Evolutionary conservation across 2,113 vertebrate species (phyloP).

Genomic region (Alosa alosa): DNA sequence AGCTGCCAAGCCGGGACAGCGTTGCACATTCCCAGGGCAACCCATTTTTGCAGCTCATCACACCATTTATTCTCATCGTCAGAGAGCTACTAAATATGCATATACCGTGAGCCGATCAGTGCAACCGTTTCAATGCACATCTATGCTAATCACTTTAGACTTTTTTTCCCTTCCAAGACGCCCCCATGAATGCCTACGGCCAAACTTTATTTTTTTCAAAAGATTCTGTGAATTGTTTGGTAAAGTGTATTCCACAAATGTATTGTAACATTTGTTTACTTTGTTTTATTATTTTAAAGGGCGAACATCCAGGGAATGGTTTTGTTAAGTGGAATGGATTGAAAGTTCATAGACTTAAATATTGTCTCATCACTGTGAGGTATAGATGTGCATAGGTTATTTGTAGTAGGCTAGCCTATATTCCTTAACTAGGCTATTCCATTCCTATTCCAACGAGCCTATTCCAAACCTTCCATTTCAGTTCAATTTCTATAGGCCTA

Average conservation of each 20-base stretch:
- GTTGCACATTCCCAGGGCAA: slow-evolving; percentile 64
- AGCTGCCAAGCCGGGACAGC: slow-evolving; percentile 75
- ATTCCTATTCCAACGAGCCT: neutral
- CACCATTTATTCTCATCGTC: slow-evolving; percentile 58
- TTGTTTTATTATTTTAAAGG: neutral
- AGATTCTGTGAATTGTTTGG: neutral
- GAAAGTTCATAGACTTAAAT: neutral
- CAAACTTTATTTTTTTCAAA: neutral
- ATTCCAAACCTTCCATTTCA: too few relatives aligned
- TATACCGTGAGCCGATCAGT: slow-evolving; percentile 38
- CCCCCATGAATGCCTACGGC: neutral
- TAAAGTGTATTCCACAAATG: slow-evolving; percentile 13
- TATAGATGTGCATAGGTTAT: neutral
- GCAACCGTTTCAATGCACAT: slow-evolving; percentile 27
- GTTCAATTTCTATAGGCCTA: too few relatives aligned
- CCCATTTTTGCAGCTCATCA: slow-evolving; percentile 45
- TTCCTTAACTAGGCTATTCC: neutral
- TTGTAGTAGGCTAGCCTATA: neutral
- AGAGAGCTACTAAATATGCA: slow-evolving; percentile 65
- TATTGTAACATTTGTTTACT: slow-evolving; percentile 10
- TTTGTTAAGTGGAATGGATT: neutral
- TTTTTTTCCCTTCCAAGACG: neutral
- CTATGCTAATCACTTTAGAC: slow-evolving; percentile 38
- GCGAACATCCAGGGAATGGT: neutral
- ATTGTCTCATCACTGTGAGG: neutral